Evolutionary conservation across 2,113 vertebrate species (phyloP).

Genomic region (Oncorhynchus keta): DNA sequence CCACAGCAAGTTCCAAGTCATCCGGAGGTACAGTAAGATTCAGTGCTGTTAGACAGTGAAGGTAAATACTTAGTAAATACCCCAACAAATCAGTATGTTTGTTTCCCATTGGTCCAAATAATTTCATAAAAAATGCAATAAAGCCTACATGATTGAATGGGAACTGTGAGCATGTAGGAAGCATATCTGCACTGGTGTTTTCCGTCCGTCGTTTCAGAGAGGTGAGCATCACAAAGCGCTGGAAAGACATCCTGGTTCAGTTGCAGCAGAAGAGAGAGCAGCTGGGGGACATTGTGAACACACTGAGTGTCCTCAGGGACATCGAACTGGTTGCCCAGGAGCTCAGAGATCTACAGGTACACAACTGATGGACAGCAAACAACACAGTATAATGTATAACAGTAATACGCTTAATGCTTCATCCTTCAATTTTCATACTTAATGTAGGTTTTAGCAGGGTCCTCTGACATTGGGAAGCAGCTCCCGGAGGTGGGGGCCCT

Average conservation of each 20-base stretch:
- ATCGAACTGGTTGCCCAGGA: slow-evolving; percentile 76
- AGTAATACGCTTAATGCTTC: too few species aligned
- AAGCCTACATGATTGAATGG: not conserved
- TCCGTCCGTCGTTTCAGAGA: slow-evolving; percentile 60
- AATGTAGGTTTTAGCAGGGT: slow-evolving; percentile 64
- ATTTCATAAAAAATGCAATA: too few species aligned
- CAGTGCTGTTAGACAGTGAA: too few species aligned
- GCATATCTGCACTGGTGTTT: not conserved
- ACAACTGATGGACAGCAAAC: not conserved
- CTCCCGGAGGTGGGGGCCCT: slow-evolving; percentile 79
- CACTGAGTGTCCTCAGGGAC: slow-evolving; percentile 75
- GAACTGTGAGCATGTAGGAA: not conserved
- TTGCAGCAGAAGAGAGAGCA: slow-evolving; percentile 71
- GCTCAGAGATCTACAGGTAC: slow-evolving; percentile 82
- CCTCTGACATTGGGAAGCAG: slow-evolving; percentile 78
- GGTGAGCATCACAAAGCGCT: slow-evolving; percentile 70
- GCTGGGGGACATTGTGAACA: slow-evolving; percentile 62
- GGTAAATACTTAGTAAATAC: too few species aligned
- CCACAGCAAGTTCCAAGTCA: too few species aligned
- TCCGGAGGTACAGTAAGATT: too few species aligned
- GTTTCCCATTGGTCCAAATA: too few species aligned
- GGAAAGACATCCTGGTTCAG: slow-evolving; percentile 77
- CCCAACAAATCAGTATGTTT: too few species aligned
- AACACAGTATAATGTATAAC: too few species aligned
- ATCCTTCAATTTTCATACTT: too few species aligned